Conservation (phyloP, 2,888 invertebrate genomes). For the Nasonovia ribisnigri region DNA sequence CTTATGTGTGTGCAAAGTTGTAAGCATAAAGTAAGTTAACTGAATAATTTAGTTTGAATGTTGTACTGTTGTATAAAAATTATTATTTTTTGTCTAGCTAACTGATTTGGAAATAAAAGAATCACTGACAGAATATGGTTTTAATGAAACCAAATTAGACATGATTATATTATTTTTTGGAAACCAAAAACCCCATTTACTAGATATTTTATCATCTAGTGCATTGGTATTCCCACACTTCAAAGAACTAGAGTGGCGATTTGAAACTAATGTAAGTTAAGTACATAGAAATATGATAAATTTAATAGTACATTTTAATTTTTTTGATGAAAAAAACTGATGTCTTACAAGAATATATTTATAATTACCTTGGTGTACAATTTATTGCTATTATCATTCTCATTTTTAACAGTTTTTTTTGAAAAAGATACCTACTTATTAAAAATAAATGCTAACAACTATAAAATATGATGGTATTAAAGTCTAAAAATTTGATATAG, state of each 20-base stretch:
- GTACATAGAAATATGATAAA: background rate
- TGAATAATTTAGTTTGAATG: background rate
- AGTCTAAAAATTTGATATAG: background rate
- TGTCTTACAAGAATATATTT: background rate
- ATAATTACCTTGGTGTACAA: background rate
- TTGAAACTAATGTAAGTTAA: conserved; percentile 65
- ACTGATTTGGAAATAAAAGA: conserved; percentile 55
- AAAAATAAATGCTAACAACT: background rate
- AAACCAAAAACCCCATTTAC: conserved; percentile 52
- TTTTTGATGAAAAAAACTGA: background rate
- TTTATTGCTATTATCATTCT: background rate
- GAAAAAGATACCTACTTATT: background rate
- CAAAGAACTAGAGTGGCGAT: conserved; percentile 65
- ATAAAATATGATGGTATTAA: background rate
- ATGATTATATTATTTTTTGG: conserved; percentile 60
- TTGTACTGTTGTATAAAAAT: background rate
- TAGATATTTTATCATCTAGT: conserved; percentile 55
- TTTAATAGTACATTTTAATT: background rate
- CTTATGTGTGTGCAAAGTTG: conserved; percentile 60
- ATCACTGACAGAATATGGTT: conserved; percentile 52
- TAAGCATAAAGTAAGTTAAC: conserved; percentile 54
- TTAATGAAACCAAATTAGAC: conserved; percentile 42
- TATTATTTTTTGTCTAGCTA: conserved; percentile 32
- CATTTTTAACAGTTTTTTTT: background rate
- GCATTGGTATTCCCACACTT: conserved; percentile 63